Evolutionary conservation across 1,140 invertebrate genomes (phyloP).

Genomic region (Fopius arisanus): DNA sequence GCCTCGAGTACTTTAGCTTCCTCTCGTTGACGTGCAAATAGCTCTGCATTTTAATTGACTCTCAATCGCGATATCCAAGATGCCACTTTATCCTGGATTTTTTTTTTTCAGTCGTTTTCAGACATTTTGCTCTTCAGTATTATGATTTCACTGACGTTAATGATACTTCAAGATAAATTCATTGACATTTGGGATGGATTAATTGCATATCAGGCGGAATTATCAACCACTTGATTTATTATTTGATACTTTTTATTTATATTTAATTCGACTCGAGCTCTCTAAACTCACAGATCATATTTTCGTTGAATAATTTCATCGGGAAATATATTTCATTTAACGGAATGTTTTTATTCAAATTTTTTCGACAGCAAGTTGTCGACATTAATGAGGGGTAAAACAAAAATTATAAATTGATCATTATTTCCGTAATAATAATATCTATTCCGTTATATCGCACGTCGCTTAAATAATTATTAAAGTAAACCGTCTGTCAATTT

Average conservation of each 20-base stretch:
- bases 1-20: slow-evolving; percentile 7
- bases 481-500: background rate
- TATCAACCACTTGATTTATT: no score
- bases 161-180: background rate
- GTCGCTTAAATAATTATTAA: background rate
- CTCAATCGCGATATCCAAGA: background rate
- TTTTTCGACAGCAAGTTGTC: no score
- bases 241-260: no score
- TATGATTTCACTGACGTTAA: background rate
- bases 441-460: no score
- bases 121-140: background rate
- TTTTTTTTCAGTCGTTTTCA: background rate
- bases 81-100: background rate
- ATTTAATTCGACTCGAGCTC: no score
- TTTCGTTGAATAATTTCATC: no score
- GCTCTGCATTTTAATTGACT: slow-evolving; percentile 26
- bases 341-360: background rate
- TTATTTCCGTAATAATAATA: no score
- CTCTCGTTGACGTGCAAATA: slow-evolving; percentile 30
- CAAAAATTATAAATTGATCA: no score
- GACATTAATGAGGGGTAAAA: no score
- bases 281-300: no score
- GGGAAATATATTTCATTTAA: no score
- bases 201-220: no score
- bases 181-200: background rate